Base-by-base conservation (phyloP, 2,797 vertebrate genomes). In the Galaxias olidus region DNA sequence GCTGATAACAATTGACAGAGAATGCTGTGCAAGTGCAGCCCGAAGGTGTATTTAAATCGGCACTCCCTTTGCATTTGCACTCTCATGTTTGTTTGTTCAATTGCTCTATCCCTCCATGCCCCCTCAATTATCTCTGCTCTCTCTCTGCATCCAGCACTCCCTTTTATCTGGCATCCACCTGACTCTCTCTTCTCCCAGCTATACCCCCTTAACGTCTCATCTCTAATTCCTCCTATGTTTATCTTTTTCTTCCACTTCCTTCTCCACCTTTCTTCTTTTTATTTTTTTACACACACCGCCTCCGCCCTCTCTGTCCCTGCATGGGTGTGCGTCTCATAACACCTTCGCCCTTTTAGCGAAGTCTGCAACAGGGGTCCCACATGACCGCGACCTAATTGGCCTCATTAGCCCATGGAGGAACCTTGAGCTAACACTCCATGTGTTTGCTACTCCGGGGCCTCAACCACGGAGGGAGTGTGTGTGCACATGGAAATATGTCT, bases 1-100 rank as follows among this genome's bases (percentile, higher is more conserved):
- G 85, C 84, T 83, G 85, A 87, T 85, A 87, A 87, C 84, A 86
- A 89, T 84, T 81, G 83, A 87, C 80, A 89, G 81, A 83, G 76
- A 63, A 73, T 78, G 83, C 71, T 76, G 79, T 74, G 57, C 59
- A 51, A 60, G 42, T 20, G 18, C 30, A 57, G 63, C 20, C 66
- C 73, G 76, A 84, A 82, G 66, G 87, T 77, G 80, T 75, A 80
- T 71, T 78, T 68, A 79, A 77, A 73, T 63, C 65, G 53, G 64
- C 59, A 64, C 63, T 62, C 73, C 66, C 42, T 18, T 13, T 20
- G 20, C 44, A 4, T 15, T 45, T 40, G 78, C 58, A 56, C 73
- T 73, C 66, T 65, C 41, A 15, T 7, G 42, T 41, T 59, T 13
- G 15, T 40, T 18, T 44, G 54, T 72, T 67, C 52, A 18, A 68